Conservation (phyloP, 2,888 invertebrate species). For the Fragum sueziense region DNA sequence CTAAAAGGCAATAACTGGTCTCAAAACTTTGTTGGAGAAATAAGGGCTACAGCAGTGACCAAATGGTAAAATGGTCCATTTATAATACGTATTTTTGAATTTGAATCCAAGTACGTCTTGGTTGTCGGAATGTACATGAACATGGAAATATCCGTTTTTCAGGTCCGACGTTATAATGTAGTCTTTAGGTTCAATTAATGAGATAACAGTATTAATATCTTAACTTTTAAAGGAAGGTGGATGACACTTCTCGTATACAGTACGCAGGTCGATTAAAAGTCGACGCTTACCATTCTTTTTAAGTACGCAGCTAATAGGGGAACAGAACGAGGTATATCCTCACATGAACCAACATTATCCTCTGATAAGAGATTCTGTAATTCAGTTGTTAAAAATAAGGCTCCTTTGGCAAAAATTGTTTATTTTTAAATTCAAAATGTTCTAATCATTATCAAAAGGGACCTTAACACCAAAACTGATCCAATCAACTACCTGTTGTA, state of each 20-base stretch:
- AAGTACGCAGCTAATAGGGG: constrained; percentile 29
- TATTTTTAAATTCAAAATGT: too few relatives aligned
- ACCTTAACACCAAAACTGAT: too few relatives aligned
- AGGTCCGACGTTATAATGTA: constrained; percentile 26
- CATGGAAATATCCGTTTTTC: constrained; percentile 36
- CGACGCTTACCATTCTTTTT: constrained; percentile 20
- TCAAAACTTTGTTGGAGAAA: too few relatives aligned
- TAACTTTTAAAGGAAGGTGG: constrained; percentile 32
- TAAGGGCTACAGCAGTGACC: too few relatives aligned
- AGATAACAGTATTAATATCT: constrained; percentile 29
- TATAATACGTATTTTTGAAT: too few relatives aligned
- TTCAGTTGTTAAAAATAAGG: too few relatives aligned
- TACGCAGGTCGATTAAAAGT: constrained; percentile 25
- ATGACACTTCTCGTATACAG: constrained; percentile 3
- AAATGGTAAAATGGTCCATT: too few relatives aligned
- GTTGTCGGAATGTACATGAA: constrained; percentile 4
- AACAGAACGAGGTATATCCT: constrained; percentile 26
- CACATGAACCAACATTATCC: constrained; percentile 23
- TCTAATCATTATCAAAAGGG: too few relatives aligned
- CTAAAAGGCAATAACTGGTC: too few relatives aligned
- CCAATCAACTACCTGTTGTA: too few relatives aligned
- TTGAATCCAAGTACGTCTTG: not conserved
- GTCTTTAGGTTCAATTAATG: constrained; percentile 25
- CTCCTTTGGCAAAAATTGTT: too few relatives aligned
- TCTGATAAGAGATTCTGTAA: not conserved